Base-by-base conservation (phyloP, 2,113 vertebrate genomes). In the Sitta europaea region DNA sequence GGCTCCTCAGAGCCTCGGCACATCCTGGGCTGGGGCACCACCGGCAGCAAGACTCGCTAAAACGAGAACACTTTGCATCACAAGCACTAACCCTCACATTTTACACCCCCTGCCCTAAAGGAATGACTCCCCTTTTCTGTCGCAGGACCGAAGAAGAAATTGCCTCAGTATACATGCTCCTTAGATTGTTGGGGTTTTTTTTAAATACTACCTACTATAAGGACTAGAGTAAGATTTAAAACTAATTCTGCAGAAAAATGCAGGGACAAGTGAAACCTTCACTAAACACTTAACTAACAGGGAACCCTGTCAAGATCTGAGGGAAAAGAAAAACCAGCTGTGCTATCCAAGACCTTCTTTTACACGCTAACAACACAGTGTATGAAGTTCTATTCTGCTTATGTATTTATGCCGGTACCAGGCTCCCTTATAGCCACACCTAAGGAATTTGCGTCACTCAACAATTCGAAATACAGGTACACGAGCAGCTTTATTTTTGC, bases 111-210 rank as follows among this genome's bases (percentile, higher is more conserved):
- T 7, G 43, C 36, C 62, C 36, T 35, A 17, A 28, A 75, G 40
- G 11, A 77, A 25, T 3, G 31, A 61, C 10, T 67, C 65, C 13
- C 33, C 31, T 38, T 12, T 42, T 27, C 40, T 36, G 20, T 7
- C 11, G 13, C 79, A 58, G 28, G 33, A 20, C 21, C 14, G 16
- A 25, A 33, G 8, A 70, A 51, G 16, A 65, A 75, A 38, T 14
- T 24, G 38, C 1, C 0, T 17, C 51, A 42, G 10, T 1, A 7
- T 3, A 23, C 9, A 18, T 0, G 0, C 27, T 59, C 10, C 17
- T 75, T 29, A 66, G 17, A 40, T 4, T 14, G 10, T n/a, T n/a
- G n/a, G n/a, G n/a, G n/a, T n/a, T n/a, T n/a, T n/a, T n/a, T n/a
- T n/a, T n/a, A n/a, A n/a, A 5, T 5, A 9, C 6, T 33, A 29